Evolutionary conservation across 2,888 invertebrate species (phyloP), one percentile per base, ranked within the genome.

Genomic region (Sarcophaga subvicina): DNA sequence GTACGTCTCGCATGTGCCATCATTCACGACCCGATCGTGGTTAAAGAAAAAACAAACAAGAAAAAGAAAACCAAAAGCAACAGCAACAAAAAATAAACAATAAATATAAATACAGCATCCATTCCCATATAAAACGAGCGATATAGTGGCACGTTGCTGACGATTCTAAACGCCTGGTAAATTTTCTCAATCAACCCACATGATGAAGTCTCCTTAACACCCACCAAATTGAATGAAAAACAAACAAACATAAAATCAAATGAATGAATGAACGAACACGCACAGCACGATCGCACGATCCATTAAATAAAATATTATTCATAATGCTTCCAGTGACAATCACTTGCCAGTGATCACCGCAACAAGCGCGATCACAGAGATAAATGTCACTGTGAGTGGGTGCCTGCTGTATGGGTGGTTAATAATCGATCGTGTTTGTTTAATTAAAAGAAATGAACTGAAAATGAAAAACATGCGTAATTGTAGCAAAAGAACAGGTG

Each of bases 401-500:
- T 49, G 37, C 45, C 4, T 54, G 8, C 5, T 0, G 11, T 10
- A 63, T 22, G 17, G 20, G 45, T 63, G 75, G 8, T 12, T 54
- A 37, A 22, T 27, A 54, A 59, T 54, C 49, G 27, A 77, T 62
- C 37, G 37, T 10, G n/a, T 11, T 62, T 22, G 27, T 47, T 27
- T 37, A 37, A 37, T 37, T 37, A 37, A 37, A 37, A 37, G 10
- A 76, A 71, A 27, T 66, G 75, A 78, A 71, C 25, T 47, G 79
- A 82, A 82, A 79, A 69, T 84, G 60, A 78, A 85, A 83, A 83
- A 87, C 87, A 87, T 87, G 87, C 87, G 87, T 87, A 88, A 86
- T 82, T 88, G 86, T 86, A 88, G 88, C 86, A 88, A 70, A 63
- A 73, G 80, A 88, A 86, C 80, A 86, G 88, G 88, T 82, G 72